Evolutionary conservation across 2,113 vertebrate genomes (phyloP).

Genomic region (Papio anubis): DNA sequence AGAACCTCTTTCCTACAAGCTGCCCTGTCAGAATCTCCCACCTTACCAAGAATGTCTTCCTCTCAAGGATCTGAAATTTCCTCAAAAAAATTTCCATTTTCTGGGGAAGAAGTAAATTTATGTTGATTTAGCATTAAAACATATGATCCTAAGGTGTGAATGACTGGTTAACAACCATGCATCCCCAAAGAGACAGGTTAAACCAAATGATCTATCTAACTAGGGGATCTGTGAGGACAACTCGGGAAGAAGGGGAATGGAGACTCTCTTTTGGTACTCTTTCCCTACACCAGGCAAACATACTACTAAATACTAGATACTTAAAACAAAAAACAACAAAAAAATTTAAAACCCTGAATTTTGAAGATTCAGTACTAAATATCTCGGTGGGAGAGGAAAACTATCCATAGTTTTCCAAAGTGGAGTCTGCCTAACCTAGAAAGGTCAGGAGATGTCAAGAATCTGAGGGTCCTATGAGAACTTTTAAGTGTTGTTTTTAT

Average conservation of each 20-base stretch:
- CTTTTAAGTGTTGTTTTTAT: slow-evolving; percentile 15
- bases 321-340: not conserved
- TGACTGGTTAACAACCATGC: not conserved
- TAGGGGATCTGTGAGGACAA: not conserved
- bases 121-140: slow-evolving; percentile 49
- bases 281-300: slow-evolving; percentile 27
- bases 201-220: slow-evolving; percentile 4
- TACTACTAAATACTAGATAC: slow-evolving; percentile 8
- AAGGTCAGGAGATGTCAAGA: not conserved
- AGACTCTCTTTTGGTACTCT: not conserved
- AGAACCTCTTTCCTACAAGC: slow-evolving; percentile 18
- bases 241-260: not conserved
- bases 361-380: slow-evolving; percentile 28
- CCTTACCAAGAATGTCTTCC: slow-evolving; percentile 32
- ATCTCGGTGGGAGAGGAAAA: not conserved
- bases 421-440: not conserved
- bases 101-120: slow-evolving; percentile 11
- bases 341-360: not conserved
- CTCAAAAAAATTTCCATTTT: slow-evolving; percentile 46
- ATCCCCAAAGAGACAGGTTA: slow-evolving; percentile 12
- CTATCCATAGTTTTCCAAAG: not conserved
- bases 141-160: slow-evolving; percentile 40
- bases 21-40: not conserved
- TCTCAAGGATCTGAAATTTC: slow-evolving; percentile 40
- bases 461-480: not conserved